phyloP scores from a whole-genome alignment of 2,797 vertebrate species.

The Odontamblyopus lacepedii region DNA sequence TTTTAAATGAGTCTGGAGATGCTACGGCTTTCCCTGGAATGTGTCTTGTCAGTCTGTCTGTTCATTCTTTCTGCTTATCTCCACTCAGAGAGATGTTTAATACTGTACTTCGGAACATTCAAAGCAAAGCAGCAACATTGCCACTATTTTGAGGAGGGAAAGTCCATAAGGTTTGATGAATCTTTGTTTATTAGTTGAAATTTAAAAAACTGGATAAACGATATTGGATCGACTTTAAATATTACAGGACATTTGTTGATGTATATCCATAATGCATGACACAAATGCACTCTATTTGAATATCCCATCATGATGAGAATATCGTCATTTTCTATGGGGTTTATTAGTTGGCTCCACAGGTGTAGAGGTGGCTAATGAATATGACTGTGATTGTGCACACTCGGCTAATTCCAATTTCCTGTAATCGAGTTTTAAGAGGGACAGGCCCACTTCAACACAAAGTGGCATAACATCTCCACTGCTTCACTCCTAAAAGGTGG shows the following conservation, averaged over 20 bases:
- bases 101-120: too few relatives aligned
- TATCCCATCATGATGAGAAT: conserved; percentile 19
- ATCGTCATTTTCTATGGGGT: conserved; percentile 27
- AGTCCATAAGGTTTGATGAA: too few relatives aligned
- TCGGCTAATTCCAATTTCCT: conserved; percentile 64
- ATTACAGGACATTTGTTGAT: not conserved
- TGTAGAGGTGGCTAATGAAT: conserved; percentile 52
- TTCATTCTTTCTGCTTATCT: too few relatives aligned
- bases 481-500: conserved; percentile 48
- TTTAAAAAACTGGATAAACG: too few relatives aligned
- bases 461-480: conserved; percentile 51
- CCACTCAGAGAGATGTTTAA: too few relatives aligned
- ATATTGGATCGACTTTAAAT: too few relatives aligned
- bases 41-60: too few relatives aligned
- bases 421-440: conserved; percentile 59
- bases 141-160: too few relatives aligned
- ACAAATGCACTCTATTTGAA: not conserved
- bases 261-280: not conserved
- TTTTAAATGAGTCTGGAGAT: too few relatives aligned
- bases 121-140: too few relatives aligned
- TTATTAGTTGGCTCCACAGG: conserved; percentile 52
- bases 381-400: conserved; percentile 49
- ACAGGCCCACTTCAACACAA: conserved; percentile 45
- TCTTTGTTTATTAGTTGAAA: too few relatives aligned
- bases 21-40: too few relatives aligned